phyloP scores from a whole-genome alignment of 1,140 invertebrate species.

The Mamestra configurata region DNA sequence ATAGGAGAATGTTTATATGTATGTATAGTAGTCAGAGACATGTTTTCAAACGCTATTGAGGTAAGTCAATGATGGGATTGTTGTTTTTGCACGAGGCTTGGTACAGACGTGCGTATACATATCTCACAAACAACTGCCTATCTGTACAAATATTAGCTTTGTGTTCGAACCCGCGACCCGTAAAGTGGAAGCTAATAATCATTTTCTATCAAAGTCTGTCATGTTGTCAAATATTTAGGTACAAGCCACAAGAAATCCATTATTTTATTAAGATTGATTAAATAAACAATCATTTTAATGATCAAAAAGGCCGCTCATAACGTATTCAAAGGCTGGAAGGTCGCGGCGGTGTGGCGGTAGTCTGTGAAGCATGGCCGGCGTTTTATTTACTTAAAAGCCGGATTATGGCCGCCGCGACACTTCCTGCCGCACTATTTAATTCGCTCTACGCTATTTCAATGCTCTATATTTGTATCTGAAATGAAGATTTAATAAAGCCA shows the following conservation, averaged over 20 bases:
- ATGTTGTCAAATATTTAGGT: background rate
- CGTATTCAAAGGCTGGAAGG: slow-evolving; percentile 67
- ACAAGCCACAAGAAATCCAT: background rate
- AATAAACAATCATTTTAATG: slow-evolving; percentile 71
- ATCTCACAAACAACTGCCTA: background rate
- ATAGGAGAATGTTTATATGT: background rate
- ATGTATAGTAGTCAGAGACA: no score
- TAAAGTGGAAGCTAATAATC: background rate
- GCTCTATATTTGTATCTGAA: slow-evolving; percentile 44
- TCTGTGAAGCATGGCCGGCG: slow-evolving; percentile 45
- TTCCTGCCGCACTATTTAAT: slow-evolving; percentile 61
- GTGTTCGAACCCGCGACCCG: background rate
- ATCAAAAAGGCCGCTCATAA: slow-evolving; percentile 68
- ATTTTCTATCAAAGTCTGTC: background rate
- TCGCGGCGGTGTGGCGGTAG: slow-evolving; percentile 33
- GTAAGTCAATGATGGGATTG: background rate
- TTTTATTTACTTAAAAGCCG: slow-evolving; percentile 68
- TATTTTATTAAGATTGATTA: slow-evolving; percentile 54
- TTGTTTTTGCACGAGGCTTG: background rate
- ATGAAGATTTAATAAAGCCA: slow-evolving; percentile 32
- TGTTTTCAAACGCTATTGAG: background rate
- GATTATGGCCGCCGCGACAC: slow-evolving; percentile 61
- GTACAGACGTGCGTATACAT: background rate
- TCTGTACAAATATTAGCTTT: slow-evolving; percentile 6
- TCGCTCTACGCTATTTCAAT: slow-evolving; percentile 52